phyloP scores from a whole-genome alignment of 2,888 invertebrate genomes.

The Ennomos erosarius region DNA sequence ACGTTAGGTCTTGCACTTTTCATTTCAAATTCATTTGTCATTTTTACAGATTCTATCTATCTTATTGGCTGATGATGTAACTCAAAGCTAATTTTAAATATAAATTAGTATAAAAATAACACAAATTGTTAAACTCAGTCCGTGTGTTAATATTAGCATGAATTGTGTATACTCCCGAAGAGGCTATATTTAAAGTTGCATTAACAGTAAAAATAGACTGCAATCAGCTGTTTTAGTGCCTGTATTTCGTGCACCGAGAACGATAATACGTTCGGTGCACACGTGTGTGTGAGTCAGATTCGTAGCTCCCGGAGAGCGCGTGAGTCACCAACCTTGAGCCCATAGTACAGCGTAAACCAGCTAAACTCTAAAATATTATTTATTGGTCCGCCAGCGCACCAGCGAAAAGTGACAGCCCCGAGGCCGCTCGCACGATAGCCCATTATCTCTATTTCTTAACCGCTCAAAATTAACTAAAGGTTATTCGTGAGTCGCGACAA shows the following conservation, averaged over 20 bases:
- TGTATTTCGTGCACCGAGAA: slow-evolving; percentile 41
- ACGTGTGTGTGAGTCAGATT: slow-evolving; percentile 58
- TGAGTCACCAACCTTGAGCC: slow-evolving; percentile 80
- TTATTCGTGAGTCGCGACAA: slow-evolving; percentile 27
- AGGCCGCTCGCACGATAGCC: slow-evolving; percentile 57
- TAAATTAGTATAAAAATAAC: slow-evolving; percentile 8
- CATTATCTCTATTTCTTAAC: slow-evolving; percentile 47
- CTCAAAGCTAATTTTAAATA: background rate
- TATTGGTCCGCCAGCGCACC: slow-evolving; percentile 64
- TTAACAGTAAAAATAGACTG: slow-evolving; percentile 39
- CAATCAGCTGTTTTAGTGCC: slow-evolving; percentile 51
- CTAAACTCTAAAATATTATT: slow-evolving; percentile 74
- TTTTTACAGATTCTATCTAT: no score
- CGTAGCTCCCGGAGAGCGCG: slow-evolving; percentile 62
- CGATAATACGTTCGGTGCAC: slow-evolving; percentile 38
- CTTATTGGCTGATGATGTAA: slow-evolving; percentile 2
- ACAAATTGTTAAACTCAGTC: slow-evolving; percentile 9
- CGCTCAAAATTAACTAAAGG: slow-evolving; percentile 36
- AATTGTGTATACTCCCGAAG: slow-evolving; percentile 16
- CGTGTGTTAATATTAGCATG: slow-evolving; percentile 14
- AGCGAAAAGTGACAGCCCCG: slow-evolving; percentile 58
- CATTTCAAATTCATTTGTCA: no score
- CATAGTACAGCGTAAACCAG: slow-evolving; percentile 60
- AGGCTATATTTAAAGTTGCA: slow-evolving; percentile 35
- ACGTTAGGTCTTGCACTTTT: no score